Conservation (phyloP, 1,140 invertebrate species). For the Drosophila setifemur region DNA sequence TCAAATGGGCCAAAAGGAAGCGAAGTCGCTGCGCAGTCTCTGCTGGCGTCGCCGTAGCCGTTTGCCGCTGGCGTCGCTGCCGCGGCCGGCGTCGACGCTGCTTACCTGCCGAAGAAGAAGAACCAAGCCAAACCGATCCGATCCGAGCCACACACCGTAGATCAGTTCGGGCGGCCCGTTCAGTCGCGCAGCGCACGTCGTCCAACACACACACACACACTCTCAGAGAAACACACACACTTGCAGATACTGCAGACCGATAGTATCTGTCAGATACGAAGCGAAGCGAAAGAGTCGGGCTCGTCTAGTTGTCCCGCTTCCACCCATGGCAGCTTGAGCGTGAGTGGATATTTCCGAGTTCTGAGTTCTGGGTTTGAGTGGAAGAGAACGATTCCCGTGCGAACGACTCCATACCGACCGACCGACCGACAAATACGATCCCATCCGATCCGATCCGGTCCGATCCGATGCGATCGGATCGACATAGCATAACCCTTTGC, state of each 20-base stretch:
- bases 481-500: constrained; percentile 62
- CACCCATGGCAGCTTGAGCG: constrained; percentile 40
- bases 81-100: background rate
- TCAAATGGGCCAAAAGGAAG: constrained; percentile 61
- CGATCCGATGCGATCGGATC: background rate
- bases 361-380: constrained; percentile 24
- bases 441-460: background rate
- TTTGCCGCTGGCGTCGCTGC: background rate
- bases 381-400: background rate
- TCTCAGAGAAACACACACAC: background rate
- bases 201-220: constrained; percentile 36
- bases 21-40: constrained; percentile 27
- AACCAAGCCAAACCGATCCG: too few relatives aligned
- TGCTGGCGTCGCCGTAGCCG: background rate
- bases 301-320: constrained; percentile 53
- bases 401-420: background rate
- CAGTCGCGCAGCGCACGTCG: constrained; percentile 51
- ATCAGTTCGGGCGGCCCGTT: constrained; percentile 16
- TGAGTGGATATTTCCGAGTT: constrained; percentile 30
- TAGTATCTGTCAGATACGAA: constrained; percentile 19
- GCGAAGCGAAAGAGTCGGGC: constrained; percentile 29
- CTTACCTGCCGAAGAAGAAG: constrained; percentile 43
- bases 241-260: background rate
- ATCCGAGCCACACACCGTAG: too few relatives aligned
- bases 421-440: background rate